Evolutionary conservation across 2,113 vertebrate species (phyloP).

Genomic region (Panthera leo): DNA sequence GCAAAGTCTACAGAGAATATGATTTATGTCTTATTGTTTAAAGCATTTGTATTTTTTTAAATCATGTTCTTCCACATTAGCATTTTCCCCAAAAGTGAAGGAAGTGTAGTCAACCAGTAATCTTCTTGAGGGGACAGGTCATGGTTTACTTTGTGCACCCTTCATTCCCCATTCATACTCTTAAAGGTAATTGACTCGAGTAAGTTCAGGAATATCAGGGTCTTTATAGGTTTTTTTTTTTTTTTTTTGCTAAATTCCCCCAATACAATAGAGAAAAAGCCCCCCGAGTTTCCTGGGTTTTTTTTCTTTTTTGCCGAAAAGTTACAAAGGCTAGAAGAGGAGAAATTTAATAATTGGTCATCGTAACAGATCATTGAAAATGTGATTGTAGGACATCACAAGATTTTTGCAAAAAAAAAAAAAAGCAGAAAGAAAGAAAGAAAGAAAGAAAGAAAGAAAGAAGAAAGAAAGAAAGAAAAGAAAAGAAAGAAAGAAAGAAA

Average conservation of each 20-base stretch:
- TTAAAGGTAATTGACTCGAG: neutral
- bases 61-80: neutral
- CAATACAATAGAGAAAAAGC: neutral
- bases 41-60: neutral
- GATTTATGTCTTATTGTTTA: neutral
- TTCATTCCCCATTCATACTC: neutral
- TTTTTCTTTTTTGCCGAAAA: neutral
- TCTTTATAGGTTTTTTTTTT: neutral
- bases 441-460: neutral
- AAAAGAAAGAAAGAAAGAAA: neutral
- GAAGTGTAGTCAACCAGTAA: neutral
- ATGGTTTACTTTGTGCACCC: no score
- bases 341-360: neutral
- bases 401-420: neutral
- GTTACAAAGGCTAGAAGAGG: neutral
- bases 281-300: neutral
- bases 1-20: neutral
- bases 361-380: neutral
- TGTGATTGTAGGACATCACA: neutral
- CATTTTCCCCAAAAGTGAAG: neutral
- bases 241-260: neutral
- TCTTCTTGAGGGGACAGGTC: neutral
- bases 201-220: neutral
- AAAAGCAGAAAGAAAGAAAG: neutral
- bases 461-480: neutral